Base-by-base conservation (phyloP, 2,888 invertebrate genomes). In the Temnothorax ravouxi region DNA sequence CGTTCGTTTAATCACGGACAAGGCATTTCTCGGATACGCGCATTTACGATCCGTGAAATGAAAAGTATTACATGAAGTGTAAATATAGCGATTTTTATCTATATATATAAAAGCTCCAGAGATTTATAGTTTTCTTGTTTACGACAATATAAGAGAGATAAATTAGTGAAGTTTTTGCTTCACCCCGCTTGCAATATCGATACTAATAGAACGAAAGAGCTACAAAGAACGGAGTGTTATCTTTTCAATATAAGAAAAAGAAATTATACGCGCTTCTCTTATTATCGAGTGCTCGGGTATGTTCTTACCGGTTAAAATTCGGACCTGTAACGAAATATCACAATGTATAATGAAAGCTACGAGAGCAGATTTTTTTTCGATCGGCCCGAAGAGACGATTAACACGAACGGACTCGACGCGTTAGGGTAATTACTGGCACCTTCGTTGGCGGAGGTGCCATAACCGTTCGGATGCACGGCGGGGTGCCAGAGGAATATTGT, bases 391-490 rank as follows among this genome's bases (percentile, higher is more conserved):
- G 88, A 86, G 87, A 77, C 85, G 89, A 89, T 89, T 86, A 90
- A 88, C 86, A 83, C 84, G 86, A 84, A 85, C 84, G 83, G 84
- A 89, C 81, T 88, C 88, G 89, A 91, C 88, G 89, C 91, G 90
- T 92, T 91, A 89, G 90, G 89, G 91, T 92, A 93, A 93, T 93
- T 91, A 93, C 90, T 88, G 89, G 88, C 88, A 80, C 59, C 84
- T 87, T 90, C 88, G 87, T 86, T 87, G 86, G 87, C 76, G 85
- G 84, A 87, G 90, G 90, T 92, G 91, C 89, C 91, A 89, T 91
- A 92, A 92, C 88, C 89, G 88, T 88, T 91, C 83, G 87, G 84
- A 77, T 82, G 71, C 92, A 41, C 92, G 84, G 86, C 90, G 82
- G 92, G 93, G 88, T 84, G 91, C 88, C 92, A 83, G 72, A 59